Evolutionary conservation across 2,113 vertebrate genomes (phyloP), one percentile per base, ranked within the genome.

Genomic region (Zingel zingel): DNA sequence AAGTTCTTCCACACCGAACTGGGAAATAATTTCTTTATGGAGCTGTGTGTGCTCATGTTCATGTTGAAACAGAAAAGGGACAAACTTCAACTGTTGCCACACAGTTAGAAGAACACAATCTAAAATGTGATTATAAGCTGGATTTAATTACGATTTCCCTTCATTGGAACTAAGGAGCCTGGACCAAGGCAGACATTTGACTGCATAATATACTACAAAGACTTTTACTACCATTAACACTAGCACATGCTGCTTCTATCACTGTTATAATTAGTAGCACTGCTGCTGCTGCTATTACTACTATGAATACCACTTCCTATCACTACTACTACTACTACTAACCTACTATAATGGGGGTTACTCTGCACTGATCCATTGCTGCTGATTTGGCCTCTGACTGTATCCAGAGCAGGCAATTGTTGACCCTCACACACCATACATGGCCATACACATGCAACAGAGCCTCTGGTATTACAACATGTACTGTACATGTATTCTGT

Each of bases 401-500:
- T 54, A 68, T 82, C 67, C 66, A 74, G 70, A 82, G 51, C 58
- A 70, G 56, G 53, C 59, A 27, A 27, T 4, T 69, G 67, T 53
- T 65, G 23, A 66, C 73, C 75, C 16, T 50, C 63, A 72, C 70
- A 76, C 72, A 72, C 70, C 76, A 79, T 70, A 85, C 73, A 23
- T 79, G 47, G 63, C 3, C 39, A 19, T 53, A 74, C 43, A 51
- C 36, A 33, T 30, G 58, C 7, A 11, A 70, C 53, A 59, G 10
- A 47, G 56, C 36, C 51, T 57, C 39, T 62, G 48, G 54, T 72
- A 48, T 58, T 30, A 39, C 51, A 79, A 77, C 53, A 39, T 54
- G 15, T 64, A 43, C 16, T 57, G 58, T 73, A 59, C 75, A 72
- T 84, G 53, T 59, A 72, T 70, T 80, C 18, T 50, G 36, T 79